phyloP scores from a whole-genome alignment of 2,797 vertebrate species.

The Gymnopithys bicolor region DNA sequence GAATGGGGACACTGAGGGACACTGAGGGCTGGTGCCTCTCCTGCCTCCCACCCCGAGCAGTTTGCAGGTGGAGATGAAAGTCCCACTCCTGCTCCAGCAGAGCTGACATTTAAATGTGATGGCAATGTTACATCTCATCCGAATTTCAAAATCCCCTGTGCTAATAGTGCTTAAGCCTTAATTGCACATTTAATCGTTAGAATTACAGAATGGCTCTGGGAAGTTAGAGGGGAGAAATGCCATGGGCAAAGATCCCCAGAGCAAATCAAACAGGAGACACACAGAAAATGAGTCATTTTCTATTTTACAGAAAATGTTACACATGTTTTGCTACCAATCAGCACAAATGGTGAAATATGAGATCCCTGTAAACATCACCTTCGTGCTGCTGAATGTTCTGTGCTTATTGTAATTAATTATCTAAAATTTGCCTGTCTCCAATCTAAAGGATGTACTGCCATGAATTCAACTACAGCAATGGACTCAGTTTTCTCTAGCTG shows the following conservation, averaged over 20 bases:
- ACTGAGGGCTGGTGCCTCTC: not conserved
- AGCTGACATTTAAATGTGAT: not conserved
- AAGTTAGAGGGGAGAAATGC: not conserved
- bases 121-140: not conserved
- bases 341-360: not conserved
- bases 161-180: constrained; percentile 36
- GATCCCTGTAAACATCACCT: not conserved
- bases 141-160: constrained; percentile 4
- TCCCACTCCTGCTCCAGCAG: not conserved
- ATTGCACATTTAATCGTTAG: constrained; percentile 53
- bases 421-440: not conserved
- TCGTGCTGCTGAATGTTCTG: not conserved
- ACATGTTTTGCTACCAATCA: not conserved
- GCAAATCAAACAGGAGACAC: not conserved
- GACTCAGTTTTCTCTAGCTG: not conserved
- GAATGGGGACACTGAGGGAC: not conserved
- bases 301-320: not conserved
- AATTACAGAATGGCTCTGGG: not conserved
- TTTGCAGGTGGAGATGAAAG: not conserved
- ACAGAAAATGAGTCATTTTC: not conserved
- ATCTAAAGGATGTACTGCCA: not conserved
- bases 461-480: not conserved
- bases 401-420: not conserved
- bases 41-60: not conserved
- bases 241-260: not conserved